Base-by-base conservation (phyloP, 2,797 vertebrate species). In the Acanthopagrus latus region DNA sequence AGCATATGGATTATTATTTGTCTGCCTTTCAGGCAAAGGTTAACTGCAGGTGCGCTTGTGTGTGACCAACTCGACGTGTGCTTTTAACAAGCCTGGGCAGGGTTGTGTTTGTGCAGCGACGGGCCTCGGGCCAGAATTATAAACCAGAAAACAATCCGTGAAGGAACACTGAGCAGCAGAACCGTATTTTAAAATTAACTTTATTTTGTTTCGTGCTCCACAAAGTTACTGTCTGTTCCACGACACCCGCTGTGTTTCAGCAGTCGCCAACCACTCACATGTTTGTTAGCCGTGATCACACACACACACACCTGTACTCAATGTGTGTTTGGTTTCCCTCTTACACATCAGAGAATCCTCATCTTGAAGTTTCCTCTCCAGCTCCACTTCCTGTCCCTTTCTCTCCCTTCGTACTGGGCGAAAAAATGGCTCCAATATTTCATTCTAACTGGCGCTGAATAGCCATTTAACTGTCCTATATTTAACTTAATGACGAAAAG, bases 1-100 rank as follows among this genome's bases (percentile, higher is more conserved):
- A 18, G 68, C 64, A 27, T 70, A 75, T 80, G 80, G 77, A 81
- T 88, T 81, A 80, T 82, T 84, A 74, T 86, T 51, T 84, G 77
- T 76, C 58, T 79, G 82, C 54, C 81, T 74, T 74, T 68, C 71
- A 71, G 72, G 74, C 76, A 74, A 78, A 84, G 85, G 81, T 86
- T 78, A 88, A 84, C 80, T 73, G 78, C 86, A 82, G 83, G 80
- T 80, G 80, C 9, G 23, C 54, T 64, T 43, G 71, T 56, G 67
- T 82, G 72, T 44, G 71, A 76, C 56, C 76, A n/a, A 27, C 74
- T 80, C 44, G 14, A 67, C 76, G 65, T 74, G 69, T 70, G 68
- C 75, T 86, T 83, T 81, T 72, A 77, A 65, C 67, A 68, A 76
- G 77, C 47, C 0, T 54, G 70, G 70, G 54, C 67, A 23, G 71